Evolutionary conservation across 2,113 vertebrate species (phyloP).

Genomic region (Saguinus imperator): DNA sequence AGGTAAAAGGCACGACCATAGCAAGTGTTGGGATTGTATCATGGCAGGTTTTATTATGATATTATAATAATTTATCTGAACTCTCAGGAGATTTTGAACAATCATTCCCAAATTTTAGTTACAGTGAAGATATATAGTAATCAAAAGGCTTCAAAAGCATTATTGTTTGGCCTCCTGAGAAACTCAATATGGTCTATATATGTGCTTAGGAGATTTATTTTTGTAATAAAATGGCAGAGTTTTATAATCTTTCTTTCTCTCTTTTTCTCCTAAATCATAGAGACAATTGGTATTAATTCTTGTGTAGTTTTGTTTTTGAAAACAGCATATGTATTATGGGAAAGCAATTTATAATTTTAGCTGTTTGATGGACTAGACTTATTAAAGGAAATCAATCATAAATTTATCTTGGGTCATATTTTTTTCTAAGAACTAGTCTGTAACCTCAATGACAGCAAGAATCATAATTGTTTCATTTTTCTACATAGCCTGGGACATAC

Average conservation of each 20-base stretch:
- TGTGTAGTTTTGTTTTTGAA: neutral
- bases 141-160: neutral
- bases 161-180: neutral
- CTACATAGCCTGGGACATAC: neutral
- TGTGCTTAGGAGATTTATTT: neutral
- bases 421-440: neutral
- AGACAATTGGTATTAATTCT: neutral
- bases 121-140: neutral
- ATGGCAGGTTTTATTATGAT: conserved; percentile 28
- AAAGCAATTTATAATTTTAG: conserved; percentile 17
- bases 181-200: neutral
- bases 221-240: conserved; percentile 1
- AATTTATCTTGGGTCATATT: neutral
- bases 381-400: conserved; percentile 1
- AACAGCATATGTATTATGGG: neutral
- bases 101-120: conserved; percentile 31
- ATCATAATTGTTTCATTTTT: neutral
- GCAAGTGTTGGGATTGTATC: neutral
- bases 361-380: neutral
- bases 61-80: neutral
- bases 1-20: neutral
- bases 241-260: conserved; percentile 5
- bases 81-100: neutral
- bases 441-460: neutral
- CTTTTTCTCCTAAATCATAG: neutral